A percentile compares a stretch with the other conserved stretches of the same genome.
Conservation (phyloP, 2,888 invertebrate species). For the Ctenicera cuprea region DNA sequence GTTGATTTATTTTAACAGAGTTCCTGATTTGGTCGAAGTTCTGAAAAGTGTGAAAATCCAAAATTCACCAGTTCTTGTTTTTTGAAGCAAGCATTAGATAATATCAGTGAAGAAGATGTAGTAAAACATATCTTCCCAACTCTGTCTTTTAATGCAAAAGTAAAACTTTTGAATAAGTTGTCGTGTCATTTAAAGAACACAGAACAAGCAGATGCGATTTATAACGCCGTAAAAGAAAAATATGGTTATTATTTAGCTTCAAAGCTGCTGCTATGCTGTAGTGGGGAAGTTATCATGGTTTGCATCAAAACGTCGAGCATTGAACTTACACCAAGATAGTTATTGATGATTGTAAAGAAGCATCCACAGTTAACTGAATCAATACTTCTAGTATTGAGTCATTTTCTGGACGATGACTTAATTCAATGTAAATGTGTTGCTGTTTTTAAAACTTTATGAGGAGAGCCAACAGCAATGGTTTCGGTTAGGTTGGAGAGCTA, state of each 20-base stretch:
- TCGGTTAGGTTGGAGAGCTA: constrained; percentile 45
- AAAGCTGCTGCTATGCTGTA: constrained; percentile 39
- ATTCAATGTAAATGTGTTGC: constrained; percentile 15
- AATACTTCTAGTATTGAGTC: constrained; percentile 11
- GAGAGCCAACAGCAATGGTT: neutral
- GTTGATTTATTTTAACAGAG: constrained; percentile 42
- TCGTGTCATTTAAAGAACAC: constrained; percentile 20
- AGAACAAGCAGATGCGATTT: constrained; percentile 28
- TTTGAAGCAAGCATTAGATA: constrained; percentile 22
- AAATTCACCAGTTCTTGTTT: no score
- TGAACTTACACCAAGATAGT: constrained; percentile 35
- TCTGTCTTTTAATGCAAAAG: constrained; percentile 37
- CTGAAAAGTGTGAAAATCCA: constrained; percentile 50
- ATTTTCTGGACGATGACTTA: neutral
- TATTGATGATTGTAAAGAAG: constrained; percentile 39
- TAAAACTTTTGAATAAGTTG: constrained; percentile 41
- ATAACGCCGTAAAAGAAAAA: constrained; percentile 20
- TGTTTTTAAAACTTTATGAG: constrained; percentile 9
- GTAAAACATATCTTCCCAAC: constrained; percentile 28
- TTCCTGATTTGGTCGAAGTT: constrained; percentile 46
- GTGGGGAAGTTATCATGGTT: constrained; percentile 12
- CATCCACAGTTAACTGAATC: constrained; percentile 36
- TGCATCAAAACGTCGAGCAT: neutral
- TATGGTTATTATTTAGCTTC: constrained; percentile 39
- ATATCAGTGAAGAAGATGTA: constrained; percentile 27